Percentiles rank a stretch among this genome's conserved stretches.
Evolutionary conservation across 2,797 vertebrate genomes (phyloP).

Genomic region (Alectoris magna): DNA sequence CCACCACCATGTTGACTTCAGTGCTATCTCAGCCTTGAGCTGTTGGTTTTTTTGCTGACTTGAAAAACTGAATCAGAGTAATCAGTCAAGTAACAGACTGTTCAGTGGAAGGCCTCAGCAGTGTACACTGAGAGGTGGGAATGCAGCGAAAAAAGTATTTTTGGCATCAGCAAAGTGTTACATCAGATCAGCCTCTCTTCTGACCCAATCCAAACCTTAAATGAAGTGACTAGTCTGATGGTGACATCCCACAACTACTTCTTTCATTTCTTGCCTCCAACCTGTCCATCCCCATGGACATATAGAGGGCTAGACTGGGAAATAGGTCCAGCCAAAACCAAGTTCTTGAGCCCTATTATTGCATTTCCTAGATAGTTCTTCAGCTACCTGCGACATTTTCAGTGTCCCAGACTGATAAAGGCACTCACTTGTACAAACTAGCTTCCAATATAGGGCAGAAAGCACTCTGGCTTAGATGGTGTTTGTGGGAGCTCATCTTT

Average conservation of each 20-base stretch:
- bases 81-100: neutral
- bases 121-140: neutral
- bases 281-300: neutral
- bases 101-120: neutral
- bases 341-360: neutral
- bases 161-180: neutral
- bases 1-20: neutral
- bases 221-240: neutral
- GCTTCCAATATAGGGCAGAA: neutral
- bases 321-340: neutral
- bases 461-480: accelerated
- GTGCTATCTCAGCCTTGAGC: neutral
- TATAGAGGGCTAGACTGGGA: neutral
- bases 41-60: neutral
- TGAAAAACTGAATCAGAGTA: neutral
- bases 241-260: neutral
- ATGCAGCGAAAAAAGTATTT: neutral
- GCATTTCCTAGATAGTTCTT: neutral
- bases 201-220: neutral
- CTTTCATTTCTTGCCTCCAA: neutral
- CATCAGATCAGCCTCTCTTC: neutral
- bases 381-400: neutral
- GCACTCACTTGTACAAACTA: neutral
- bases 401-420: neutral
- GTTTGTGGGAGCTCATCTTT: neutral